These are phyloP conservation scores for Xenopus laevis DNA, from an alignment of 2,113 vertebrate species.

Conservation along the genomic window DNA sequence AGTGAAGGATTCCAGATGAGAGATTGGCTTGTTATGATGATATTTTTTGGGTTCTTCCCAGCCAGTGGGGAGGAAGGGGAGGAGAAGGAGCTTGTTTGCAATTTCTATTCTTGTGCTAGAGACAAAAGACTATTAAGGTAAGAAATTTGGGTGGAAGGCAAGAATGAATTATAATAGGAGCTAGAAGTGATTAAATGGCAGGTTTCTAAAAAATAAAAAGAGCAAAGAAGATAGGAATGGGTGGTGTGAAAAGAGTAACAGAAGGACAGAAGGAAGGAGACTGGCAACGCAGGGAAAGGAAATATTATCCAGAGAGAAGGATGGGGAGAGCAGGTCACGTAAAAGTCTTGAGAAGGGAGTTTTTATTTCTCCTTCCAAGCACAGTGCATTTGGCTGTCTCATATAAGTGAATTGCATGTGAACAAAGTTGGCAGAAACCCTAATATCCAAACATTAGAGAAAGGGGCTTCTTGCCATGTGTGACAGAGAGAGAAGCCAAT, in stretches of 20 bases:
- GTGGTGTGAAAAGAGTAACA: neutral
- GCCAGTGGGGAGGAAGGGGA: slow-evolving; percentile 16
- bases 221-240: neutral
- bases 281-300: neutral
- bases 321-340: neutral
- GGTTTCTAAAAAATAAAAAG: neutral
- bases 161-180: neutral
- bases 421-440: slow-evolving; percentile 23
- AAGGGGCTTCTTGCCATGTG: no score
- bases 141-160: neutral
- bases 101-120: neutral
- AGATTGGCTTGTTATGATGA: neutral
- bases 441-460: no score
- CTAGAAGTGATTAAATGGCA: neutral
- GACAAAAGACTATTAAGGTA: slow-evolving; percentile 10
- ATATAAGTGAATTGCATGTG: neutral
- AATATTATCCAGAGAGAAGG: neutral
- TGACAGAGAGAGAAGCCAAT: no score
- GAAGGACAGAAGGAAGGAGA: neutral
- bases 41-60: slow-evolving; percentile 19
- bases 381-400: slow-evolving; percentile 4
- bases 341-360: neutral
- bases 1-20: slow-evolving; percentile 9
- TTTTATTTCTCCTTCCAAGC: neutral
- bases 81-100: neutral